Percentiles rank a stretch among this genome's conserved stretches.
These are phyloP conservation scores for Euspilapteryx auroguttella DNA, from an alignment of 2,888 invertebrate genomes.

Conservation along the genomic window DNA sequence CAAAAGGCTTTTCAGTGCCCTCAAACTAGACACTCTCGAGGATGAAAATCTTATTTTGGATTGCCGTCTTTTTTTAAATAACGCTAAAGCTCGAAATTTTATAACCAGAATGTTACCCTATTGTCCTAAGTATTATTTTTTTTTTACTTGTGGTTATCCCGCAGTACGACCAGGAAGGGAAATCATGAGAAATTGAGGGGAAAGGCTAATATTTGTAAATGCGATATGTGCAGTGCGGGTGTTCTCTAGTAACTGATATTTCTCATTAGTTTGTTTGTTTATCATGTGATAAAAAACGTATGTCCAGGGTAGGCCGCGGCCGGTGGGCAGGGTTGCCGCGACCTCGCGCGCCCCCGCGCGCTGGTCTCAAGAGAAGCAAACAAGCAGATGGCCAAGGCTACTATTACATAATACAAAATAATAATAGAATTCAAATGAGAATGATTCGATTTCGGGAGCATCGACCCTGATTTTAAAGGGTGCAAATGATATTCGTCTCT, in stretches of 20 bases:
- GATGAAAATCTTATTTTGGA: no score
- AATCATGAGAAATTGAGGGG: conserved; percentile 19
- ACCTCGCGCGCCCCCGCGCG: conserved; percentile 22
- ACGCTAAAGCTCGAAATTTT: no score
- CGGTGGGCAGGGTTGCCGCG: conserved; percentile 32
- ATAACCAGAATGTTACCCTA: no score
- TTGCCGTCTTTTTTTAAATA: no score
- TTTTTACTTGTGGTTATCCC: no score
- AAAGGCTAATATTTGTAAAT: conserved; percentile 39
- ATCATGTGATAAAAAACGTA: conserved; percentile 42
- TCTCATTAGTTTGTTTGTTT: conserved; percentile 49
- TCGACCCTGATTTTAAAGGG: conserved; percentile 10
- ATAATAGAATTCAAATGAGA: conserved; percentile 46
- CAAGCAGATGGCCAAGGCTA: conserved; percentile 46
- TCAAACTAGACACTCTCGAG: no score
- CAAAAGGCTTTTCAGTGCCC: no score
- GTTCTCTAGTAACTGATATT: conserved; percentile 53
- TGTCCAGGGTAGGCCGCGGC: conserved; percentile 40
- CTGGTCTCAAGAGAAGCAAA: conserved; percentile 26
- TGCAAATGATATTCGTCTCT: conserved; percentile 10
- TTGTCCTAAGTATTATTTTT: no score
- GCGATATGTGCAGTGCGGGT: conserved; percentile 36
- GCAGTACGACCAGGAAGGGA: no score
- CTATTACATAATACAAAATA: conserved; percentile 52
- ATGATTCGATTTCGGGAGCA: conserved; percentile 19